Base-by-base conservation (phyloP, 2,797 vertebrate species). In the Rallus crepitans region DNA sequence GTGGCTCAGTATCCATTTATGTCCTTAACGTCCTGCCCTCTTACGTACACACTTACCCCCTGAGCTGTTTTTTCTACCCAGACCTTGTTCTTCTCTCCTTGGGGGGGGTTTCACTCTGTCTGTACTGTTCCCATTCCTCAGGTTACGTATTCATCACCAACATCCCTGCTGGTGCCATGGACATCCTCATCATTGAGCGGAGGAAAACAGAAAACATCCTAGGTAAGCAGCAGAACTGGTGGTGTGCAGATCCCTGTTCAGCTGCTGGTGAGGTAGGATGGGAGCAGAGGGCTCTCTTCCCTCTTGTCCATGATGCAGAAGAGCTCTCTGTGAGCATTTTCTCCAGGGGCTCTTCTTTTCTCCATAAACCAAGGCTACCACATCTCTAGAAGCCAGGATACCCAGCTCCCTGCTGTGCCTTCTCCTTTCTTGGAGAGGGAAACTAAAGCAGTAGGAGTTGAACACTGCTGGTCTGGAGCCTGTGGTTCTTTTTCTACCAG, bases 201-300 rank as follows among this genome's bases (percentile, higher is more conserved):
- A 98, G 98, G 87, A 99, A 98, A 97, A 99, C 99, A 19, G 99
- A 99, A 94, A 99, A 99, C 97, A 99, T 99, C 92, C 97, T 99
- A 78, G 99, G 98, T 98, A 97, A 97, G 97, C 82, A 53, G 68
- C 39, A 33, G 57, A 69, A 23, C 53, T 1, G 2, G 33, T 10
- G 33, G 48, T 16, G 14, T 35, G 64, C 40, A 71, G 42, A 35
- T 25, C 71, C 60, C 40, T 6, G 42, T 27, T 61, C 45, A 65
- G 65, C 63, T 68, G 52, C 55, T 33, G 42, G 56, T 20, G 57
- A 59, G 39, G 57, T 31, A 61, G 52, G 71, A 93, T 37, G 59
- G 75, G 53, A 40, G 39, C 37, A 37, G 61, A 81, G 50, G 48
- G 39, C 47, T 92, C 63, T 82, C 30, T 71, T 57, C 27, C 16